Conservation (phyloP, 2,113 vertebrate genomes). For the Python bivittatus region DNA sequence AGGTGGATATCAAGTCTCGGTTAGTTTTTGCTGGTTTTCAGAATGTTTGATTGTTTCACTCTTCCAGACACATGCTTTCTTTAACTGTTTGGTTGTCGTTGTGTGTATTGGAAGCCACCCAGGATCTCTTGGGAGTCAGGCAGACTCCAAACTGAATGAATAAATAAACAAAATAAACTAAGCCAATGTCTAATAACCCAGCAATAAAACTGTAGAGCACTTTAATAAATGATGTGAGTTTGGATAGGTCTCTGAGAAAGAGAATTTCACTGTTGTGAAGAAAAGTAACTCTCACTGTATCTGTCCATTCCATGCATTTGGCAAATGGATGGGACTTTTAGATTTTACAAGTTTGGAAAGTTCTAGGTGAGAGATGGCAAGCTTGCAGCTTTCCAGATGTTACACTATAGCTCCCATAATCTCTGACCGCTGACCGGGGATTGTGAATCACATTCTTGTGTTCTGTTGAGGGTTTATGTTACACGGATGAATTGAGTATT, state of each 20-base stretch:
- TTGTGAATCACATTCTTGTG: not conserved
- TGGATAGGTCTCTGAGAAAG: not conserved
- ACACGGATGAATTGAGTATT: not conserved
- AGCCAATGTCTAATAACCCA: not conserved
- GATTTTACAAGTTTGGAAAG: not conserved
- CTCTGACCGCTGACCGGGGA: not conserved
- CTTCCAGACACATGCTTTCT: not conserved
- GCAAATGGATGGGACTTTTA: not conserved
- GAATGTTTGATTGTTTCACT: not conserved
- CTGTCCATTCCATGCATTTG: not conserved
- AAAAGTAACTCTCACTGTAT: not conserved
- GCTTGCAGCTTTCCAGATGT: not conserved
- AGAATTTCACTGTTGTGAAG: not conserved
- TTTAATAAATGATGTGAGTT: not conserved
- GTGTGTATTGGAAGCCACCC: not conserved
- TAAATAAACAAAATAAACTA: not conserved
- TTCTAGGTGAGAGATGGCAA: not conserved
- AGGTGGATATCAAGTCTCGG: not conserved
- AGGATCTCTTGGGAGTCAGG: not conserved
- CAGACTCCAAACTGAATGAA: not conserved
- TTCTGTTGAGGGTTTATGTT: not conserved
- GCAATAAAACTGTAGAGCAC: not conserved
- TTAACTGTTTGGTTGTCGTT: not conserved
- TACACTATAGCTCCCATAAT: not conserved
- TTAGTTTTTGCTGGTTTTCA: not conserved